Conservation (phyloP, 2,888 invertebrate genomes). For the Zhuqinia jingwanae region DNA sequence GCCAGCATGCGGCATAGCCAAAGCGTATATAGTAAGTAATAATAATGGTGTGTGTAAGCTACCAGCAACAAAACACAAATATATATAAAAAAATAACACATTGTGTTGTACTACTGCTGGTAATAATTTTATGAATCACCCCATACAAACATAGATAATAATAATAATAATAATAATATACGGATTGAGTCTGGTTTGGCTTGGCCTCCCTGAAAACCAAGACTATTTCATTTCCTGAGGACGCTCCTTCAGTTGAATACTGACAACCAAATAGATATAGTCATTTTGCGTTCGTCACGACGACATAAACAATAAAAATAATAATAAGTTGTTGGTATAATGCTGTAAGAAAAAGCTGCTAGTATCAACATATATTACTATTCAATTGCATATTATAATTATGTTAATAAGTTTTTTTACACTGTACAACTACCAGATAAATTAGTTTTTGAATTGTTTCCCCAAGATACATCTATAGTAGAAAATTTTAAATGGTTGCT, state of each 20-base stretch:
- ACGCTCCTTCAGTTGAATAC: slow-evolving; percentile 49
- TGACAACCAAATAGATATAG: slow-evolving; percentile 22
- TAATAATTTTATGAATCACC: slow-evolving; percentile 27
- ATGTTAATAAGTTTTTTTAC: no score
- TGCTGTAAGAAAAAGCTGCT: no score
- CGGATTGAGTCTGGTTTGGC: slow-evolving; percentile 32
- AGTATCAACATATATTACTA: no score
- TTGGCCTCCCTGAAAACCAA: slow-evolving; percentile 60
- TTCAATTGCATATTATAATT: no score
- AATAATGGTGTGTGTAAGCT: not conserved
- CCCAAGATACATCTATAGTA: no score
- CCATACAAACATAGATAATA: slow-evolving; percentile 14
- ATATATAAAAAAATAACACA: no score
- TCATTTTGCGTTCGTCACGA: slow-evolving; percentile 64
- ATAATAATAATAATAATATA: slow-evolving; percentile 9
- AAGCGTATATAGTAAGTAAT: not conserved
- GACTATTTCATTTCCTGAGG: slow-evolving; percentile 48
- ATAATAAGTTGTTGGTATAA: no score
- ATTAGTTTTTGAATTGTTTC: no score
- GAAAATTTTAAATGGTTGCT: no score
- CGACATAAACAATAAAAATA: slow-evolving; percentile 63
- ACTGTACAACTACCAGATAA: no score
- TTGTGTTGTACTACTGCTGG: slow-evolving; percentile 8
- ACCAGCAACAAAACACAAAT: not conserved
- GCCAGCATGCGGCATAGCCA: slow-evolving; percentile 19